Conservation (phyloP, 2,797 vertebrate species). For the Emys orbicularis region DNA sequence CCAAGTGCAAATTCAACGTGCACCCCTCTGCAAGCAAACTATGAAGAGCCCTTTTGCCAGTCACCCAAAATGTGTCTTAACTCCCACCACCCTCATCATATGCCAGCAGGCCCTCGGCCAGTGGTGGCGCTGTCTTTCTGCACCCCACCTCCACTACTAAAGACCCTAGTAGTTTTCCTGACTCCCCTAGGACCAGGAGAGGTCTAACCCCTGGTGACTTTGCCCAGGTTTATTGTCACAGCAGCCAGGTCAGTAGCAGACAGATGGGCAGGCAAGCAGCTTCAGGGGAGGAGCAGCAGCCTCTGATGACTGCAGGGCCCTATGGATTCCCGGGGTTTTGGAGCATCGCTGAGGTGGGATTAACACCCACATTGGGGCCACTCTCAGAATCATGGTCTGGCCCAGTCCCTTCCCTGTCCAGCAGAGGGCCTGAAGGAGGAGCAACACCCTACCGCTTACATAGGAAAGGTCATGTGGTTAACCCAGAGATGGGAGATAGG, state of each 20-base stretch:
- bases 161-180: neutral
- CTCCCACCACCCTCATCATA: neutral
- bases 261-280: neutral
- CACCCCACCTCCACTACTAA: neutral
- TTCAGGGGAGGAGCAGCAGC: neutral
- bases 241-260: neutral
- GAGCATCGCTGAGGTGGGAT: neutral
- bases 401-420: neutral
- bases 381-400: neutral
- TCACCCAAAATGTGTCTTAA: neutral
- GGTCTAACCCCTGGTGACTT: neutral
- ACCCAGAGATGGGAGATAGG: neutral
- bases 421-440: neutral
- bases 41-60: neutral
- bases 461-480: neutral
- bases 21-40: neutral
- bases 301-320: neutral
- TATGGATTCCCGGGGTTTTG: neutral
- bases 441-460: neutral
- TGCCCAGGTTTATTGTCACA: neutral
- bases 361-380: neutral
- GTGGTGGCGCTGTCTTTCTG: neutral
- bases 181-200: neutral
- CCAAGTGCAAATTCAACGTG: neutral
- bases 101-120: neutral